phyloP scores from a whole-genome alignment of 2,888 invertebrate genomes.

The Sturmia bella region DNA sequence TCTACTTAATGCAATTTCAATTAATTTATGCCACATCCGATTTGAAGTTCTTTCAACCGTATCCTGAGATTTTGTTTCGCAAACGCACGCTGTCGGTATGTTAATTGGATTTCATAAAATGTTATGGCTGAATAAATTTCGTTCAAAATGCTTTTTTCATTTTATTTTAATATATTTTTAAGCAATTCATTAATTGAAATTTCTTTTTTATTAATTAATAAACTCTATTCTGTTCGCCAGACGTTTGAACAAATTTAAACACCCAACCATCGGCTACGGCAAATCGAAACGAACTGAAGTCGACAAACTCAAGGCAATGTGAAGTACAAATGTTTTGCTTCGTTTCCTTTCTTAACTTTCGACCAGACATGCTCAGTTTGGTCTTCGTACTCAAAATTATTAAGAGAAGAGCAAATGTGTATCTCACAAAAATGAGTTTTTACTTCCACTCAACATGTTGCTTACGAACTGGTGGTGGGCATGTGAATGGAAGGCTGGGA shows the following conservation, averaged over 20 bases:
- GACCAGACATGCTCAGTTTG: constrained; percentile 65
- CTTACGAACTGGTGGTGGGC: constrained; percentile 19
- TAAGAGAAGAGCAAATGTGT: constrained; percentile 30
- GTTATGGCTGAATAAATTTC: constrained; percentile 34
- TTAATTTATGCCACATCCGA: constrained; percentile 64
- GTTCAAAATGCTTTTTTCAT: constrained; percentile 31
- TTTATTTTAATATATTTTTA: constrained; percentile 5
- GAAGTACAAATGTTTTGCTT: constrained; percentile 56
- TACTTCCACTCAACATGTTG: constrained; percentile 60
- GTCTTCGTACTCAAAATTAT: constrained; percentile 20
- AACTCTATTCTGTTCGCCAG: constrained; percentile 53
- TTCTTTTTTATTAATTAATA: constrained; percentile 6
- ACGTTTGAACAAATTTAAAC: constrained; percentile 67
- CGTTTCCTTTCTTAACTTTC: constrained; percentile 65
- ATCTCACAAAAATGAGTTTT: constrained; percentile 38
- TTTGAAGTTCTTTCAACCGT: constrained; percentile 62
- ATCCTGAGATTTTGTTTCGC: constrained; percentile 46
- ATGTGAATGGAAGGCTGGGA: background rate
- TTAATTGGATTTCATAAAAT: constrained; percentile 17
- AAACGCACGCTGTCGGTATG: constrained; percentile 17
- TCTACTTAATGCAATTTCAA: constrained; percentile 56
- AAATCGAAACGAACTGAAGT: constrained; percentile 80
- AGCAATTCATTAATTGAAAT: background rate
- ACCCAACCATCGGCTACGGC: constrained; percentile 80
- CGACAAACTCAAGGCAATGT: constrained; percentile 65